Base-by-base conservation (phyloP, 2,113 vertebrate genomes). In the Gallinago media region DNA sequence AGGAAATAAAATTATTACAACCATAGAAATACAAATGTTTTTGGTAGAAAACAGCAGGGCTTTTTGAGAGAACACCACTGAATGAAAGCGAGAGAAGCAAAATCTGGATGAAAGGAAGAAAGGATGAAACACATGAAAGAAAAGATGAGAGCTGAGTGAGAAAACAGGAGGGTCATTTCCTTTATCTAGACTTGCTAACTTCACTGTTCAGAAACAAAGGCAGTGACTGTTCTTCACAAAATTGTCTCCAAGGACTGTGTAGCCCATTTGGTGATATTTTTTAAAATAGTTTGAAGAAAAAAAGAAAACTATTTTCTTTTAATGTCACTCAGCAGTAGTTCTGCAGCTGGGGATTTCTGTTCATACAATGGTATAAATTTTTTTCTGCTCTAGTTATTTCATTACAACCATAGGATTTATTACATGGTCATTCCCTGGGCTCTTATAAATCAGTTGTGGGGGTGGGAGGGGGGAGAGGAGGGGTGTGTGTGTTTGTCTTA, bases 311-410 rank as follows among this genome's bases (percentile, higher is more conserved):
- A 23, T 67, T 76, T 86, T 93, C 83, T 97, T 97, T 97, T 97
- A 84, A 95, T 93, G 94, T 88, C 91, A 88, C 91, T 97, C 92
- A 89, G 86, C 80, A 92, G 93, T 88, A 83, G 73, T 62, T 71
- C 73, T 82, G 76, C 88, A 94, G 87, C 93, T 90, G 72, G 91
- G 83, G 68, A 94, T 93, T 93, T 92, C 85, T 97, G 63, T 91
- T 94, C 94, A 81, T 84, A 97, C 73, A 97, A 70, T 73, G 49
- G 84, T 92, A 77, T 89, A 70, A 92, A 86, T 89, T 97, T 95
- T 94, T 96, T 97, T 97, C 92, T 97, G 96, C 92, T 97, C 96
- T 91, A 95, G 93, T 87, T 96, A 87, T 91, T 96, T 95, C 91
- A 94, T 95, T 97, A 93, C 91, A 93, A 96, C 73, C 92, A 68